These are phyloP conservation scores for Siniperca chuatsi DNA, from an alignment of 2,113 vertebrate genomes.

Conservation along the genomic window DNA sequence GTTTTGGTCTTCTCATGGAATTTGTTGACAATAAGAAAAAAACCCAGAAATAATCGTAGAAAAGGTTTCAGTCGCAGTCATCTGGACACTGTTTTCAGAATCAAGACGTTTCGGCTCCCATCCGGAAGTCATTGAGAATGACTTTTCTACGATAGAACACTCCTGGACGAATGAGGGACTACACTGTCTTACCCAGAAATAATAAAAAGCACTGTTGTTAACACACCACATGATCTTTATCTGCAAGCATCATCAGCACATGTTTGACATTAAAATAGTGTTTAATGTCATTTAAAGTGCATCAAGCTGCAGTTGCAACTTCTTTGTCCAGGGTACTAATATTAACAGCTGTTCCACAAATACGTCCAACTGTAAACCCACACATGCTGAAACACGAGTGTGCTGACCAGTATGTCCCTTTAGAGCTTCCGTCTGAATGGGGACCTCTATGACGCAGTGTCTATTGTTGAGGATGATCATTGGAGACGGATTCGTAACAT, in stretches of 20 bases:
- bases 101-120: no score
- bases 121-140: no score
- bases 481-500: constrained; percentile 59
- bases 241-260: background rate
- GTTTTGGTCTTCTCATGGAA: background rate
- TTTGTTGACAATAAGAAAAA: background rate
- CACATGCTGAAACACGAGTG: background rate
- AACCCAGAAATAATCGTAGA: no score
- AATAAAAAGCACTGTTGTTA: background rate
- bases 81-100: no score
- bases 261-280: background rate
- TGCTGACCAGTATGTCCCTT: background rate
- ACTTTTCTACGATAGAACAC: no score
- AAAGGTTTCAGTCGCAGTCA: no score
- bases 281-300: background rate
- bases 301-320: background rate
- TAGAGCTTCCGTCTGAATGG: constrained; percentile 41
- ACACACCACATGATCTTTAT: background rate
- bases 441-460: constrained; percentile 40
- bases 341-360: background rate
- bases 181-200: no score
- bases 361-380: background rate
- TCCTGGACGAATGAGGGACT: no score
- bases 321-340: background rate
- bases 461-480: constrained; percentile 6